These are phyloP conservation scores for Leptinotarsa texana DNA, from an alignment of 1,140 invertebrate species.

Conservation along the genomic window DNA sequence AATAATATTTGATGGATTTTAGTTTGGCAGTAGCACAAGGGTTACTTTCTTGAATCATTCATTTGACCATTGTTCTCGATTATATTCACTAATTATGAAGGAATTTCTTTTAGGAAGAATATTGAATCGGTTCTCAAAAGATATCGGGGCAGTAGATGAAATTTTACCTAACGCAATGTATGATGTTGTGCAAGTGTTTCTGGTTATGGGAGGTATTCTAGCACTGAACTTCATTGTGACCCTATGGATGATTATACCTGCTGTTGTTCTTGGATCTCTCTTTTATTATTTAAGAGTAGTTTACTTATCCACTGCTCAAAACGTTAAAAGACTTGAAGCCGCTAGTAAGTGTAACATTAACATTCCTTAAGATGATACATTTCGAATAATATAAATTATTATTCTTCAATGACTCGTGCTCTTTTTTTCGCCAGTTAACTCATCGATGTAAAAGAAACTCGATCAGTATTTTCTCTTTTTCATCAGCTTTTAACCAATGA, in stretches of 20 bases:
- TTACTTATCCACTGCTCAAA: constrained; percentile 81
- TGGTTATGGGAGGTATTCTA: constrained; percentile 57
- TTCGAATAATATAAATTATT: too few relatives aligned
- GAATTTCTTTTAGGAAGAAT: constrained; percentile 57
- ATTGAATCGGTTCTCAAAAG: constrained; percentile 77
- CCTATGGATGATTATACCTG: constrained; percentile 72
- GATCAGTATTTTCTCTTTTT: too few relatives aligned
- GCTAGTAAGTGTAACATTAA: background rate
- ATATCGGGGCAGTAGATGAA: constrained; percentile 84
- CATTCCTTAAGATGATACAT: too few relatives aligned
- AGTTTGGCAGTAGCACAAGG: too few relatives aligned
- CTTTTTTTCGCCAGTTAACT: too few relatives aligned
- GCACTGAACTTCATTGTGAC: constrained; percentile 66
- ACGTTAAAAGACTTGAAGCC: constrained; percentile 87
- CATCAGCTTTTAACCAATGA: too few relatives aligned
- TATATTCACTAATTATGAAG: background rate
- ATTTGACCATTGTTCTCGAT: too few relatives aligned
- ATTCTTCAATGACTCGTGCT: too few relatives aligned
- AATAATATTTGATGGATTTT: too few relatives aligned
- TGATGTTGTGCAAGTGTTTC: constrained; percentile 74
- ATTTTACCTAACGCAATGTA: constrained; percentile 76
- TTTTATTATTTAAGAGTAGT: constrained; percentile 78
- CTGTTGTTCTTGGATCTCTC: constrained; percentile 67
- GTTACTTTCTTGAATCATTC: too few relatives aligned
- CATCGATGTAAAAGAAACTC: too few relatives aligned